A percentile compares a stretch with the other conserved stretches of the same genome.
phyloP scores from a whole-genome alignment of 2,797 vertebrate species.

The Brotogeris chrysoptera region DNA sequence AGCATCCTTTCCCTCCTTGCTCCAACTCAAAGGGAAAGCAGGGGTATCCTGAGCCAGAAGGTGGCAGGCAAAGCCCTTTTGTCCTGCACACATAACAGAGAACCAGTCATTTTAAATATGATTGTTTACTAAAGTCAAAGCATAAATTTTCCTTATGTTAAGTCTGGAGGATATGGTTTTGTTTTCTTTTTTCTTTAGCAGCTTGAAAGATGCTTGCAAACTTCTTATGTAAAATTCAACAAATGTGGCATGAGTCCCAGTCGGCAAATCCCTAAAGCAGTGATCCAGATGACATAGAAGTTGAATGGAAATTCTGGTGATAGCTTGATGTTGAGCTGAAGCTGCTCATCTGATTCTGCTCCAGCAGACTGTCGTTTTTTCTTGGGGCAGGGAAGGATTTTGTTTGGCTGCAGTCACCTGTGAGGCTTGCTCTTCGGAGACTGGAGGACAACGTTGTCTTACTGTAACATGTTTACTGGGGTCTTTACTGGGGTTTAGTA shows the following conservation, averaged over 20 bases:
- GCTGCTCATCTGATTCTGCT: neutral
- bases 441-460: accelerated
- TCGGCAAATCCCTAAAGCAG: accelerated
- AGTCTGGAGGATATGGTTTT: neutral
- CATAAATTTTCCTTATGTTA: neutral
- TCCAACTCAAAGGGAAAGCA: neutral
- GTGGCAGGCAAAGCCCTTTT: neutral
- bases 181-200: neutral
- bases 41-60: neutral
- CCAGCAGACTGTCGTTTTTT: neutral
- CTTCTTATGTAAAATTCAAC: neutral
- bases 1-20: neutral
- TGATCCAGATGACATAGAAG: accelerated
- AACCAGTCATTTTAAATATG: accelerated
- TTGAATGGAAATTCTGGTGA: neutral
- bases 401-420: neutral
- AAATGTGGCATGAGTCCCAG: neutral
- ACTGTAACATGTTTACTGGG: accelerated
- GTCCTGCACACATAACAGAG: too few species aligned
- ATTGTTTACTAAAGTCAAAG: neutral
- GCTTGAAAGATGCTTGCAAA: neutral
- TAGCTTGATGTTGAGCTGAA: neutral
- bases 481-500: neutral
- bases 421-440: neutral
- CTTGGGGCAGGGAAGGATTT: neutral